Evolutionary conservation across 2,113 vertebrate species (phyloP).

Genomic region (Rhea pennata): DNA sequence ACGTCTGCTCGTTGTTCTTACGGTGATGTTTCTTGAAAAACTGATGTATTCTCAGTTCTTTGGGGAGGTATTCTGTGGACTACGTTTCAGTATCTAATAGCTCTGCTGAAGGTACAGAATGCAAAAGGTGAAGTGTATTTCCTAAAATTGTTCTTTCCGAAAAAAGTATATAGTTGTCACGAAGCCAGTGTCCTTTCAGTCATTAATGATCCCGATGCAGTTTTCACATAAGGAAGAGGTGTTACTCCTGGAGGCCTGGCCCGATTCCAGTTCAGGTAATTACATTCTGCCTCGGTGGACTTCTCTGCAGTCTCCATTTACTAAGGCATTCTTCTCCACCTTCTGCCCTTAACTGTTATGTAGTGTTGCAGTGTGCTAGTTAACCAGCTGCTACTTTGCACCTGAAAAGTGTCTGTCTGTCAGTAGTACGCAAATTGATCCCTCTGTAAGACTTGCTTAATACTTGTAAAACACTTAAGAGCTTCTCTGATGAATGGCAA

Average conservation of each 20-base stretch:
- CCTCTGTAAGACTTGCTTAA: conserved; percentile 1
- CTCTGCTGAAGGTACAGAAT: not conserved
- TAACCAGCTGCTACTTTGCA: conserved; percentile 53
- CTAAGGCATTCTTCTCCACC: conserved; percentile 23
- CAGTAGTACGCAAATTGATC: not conserved
- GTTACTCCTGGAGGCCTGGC: conserved; percentile 13
- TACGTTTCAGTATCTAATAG: not conserved
- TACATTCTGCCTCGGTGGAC: conserved; percentile 1
- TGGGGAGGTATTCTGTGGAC: not conserved
- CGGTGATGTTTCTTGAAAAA: not conserved
- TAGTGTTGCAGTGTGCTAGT: conserved; percentile 36
- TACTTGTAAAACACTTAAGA: conserved; percentile 13
- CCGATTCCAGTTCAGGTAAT: conserved; percentile 34
- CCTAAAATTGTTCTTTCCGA: not conserved
- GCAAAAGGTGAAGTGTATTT: not conserved
- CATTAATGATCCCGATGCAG: not conserved
- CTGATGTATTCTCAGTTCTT: not conserved
- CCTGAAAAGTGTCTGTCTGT: conserved; percentile 22
- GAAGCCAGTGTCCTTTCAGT: not conserved
- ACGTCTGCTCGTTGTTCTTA: not conserved
- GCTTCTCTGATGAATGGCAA: not conserved
- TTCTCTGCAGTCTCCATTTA: conserved; percentile 28
- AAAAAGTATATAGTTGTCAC: not conserved
- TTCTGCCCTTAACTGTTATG: conserved; percentile 27
- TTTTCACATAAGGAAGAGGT: not conserved